Conservation (phyloP, 2,888 invertebrate genomes). For the Formica aserva region DNA sequence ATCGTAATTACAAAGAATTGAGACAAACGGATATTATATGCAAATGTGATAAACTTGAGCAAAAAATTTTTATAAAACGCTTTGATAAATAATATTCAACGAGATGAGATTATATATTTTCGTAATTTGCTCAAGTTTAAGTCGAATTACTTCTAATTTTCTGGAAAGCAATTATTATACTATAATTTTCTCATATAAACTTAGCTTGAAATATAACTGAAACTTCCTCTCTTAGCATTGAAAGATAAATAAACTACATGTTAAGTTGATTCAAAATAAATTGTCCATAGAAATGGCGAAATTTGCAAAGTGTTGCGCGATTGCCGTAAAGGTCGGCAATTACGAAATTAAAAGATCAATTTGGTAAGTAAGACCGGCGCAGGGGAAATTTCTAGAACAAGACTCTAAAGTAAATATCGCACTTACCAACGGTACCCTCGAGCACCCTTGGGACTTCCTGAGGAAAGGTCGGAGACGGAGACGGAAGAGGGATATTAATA, state of each 20-base stretch:
- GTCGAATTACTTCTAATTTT: neutral
- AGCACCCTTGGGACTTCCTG: conserved; percentile 34
- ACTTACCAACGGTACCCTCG: conserved; percentile 30
- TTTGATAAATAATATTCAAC: neutral
- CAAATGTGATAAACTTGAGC: neutral
- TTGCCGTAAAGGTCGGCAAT: conserved; percentile 29
- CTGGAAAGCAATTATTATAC: neutral
- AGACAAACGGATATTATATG: neutral
- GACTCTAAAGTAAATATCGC: conserved; percentile 51
- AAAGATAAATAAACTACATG: neutral
- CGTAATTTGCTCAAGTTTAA: neutral
- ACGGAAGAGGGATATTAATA: conserved; percentile 72
- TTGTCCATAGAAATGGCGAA: conserved; percentile 2
- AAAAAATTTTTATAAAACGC: neutral
- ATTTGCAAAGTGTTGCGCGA: conserved; percentile 9
- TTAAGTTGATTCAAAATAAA: conserved; percentile 14
- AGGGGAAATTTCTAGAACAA: conserved; percentile 43
- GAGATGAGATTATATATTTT: neutral
- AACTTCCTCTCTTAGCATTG: neutral
- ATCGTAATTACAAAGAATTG: neutral
- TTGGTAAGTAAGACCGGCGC: conserved; percentile 28
- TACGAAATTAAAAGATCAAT: conserved; percentile 55
- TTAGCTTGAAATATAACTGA: neutral
- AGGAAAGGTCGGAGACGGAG: conserved; percentile 50
- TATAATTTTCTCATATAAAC: neutral